Conservation (phyloP, 2,797 vertebrate genomes). For the Lepus oiostolus region DNA sequence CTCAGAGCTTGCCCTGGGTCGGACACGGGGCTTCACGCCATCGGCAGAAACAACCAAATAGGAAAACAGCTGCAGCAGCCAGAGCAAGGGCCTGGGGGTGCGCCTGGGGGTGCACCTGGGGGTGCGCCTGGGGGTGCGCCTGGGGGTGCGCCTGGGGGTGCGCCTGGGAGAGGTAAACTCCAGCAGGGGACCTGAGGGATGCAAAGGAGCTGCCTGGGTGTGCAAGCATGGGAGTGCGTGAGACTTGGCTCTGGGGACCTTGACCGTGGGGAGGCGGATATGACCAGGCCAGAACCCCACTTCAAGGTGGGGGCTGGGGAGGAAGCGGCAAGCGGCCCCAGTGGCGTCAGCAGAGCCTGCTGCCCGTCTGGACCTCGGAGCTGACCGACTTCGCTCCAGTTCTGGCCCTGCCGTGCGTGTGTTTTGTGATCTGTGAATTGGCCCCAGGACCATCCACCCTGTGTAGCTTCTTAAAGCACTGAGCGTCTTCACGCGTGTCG, state of each 20-base stretch:
- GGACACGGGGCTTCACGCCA: neutral
- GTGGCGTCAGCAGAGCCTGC: neutral
- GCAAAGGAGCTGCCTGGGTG: neutral
- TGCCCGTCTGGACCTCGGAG: neutral
- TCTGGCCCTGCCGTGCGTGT: fast-evolving
- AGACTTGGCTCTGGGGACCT: neutral
- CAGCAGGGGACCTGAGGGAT: neutral
- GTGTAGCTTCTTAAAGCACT: fast-evolving
- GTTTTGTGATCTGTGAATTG: too few species aligned
- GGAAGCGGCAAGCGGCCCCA: neutral
- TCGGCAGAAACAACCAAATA: neutral
- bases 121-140: neutral
- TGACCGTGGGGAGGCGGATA: neutral
- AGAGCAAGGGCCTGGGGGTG: neutral
- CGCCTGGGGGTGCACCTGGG: neutral
- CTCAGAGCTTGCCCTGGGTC: fast-evolving
- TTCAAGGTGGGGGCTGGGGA: too few species aligned
- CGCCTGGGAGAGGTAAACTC: neutral
- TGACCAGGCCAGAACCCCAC: neutral
- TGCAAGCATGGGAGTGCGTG: neutral
- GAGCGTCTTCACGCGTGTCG: fast-evolving
- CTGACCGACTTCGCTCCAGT: fast-evolving
- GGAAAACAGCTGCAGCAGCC: neutral
- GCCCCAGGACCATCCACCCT: neutral
- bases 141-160: neutral